Evolutionary conservation across 2,797 vertebrate genomes (phyloP).

Genomic region (Prunella strophiata): DNA sequence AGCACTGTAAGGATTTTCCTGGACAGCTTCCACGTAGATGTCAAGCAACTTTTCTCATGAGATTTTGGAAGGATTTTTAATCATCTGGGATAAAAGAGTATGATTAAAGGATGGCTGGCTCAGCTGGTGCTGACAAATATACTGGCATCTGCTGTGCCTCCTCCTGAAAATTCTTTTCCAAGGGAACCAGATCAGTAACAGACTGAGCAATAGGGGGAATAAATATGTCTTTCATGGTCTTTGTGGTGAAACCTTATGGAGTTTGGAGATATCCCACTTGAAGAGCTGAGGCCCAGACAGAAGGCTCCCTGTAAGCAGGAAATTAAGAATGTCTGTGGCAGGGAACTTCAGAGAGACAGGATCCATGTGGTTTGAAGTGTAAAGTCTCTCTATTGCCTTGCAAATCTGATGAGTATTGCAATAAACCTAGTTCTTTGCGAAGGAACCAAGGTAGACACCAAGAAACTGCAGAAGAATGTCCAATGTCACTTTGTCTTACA

Average conservation of each 20-base stretch:
- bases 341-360: not conserved
- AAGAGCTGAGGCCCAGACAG: constrained; percentile 1
- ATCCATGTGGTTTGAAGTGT: not conserved
- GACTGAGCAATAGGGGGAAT: constrained; percentile 14
- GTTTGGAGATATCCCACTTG: constrained; percentile 19
- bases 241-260: constrained; percentile 27
- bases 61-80: constrained; percentile 51
- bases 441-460: not conserved
- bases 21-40: constrained; percentile 36
- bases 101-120: constrained; percentile 50
- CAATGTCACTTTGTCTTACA: not conserved
- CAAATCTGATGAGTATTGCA: not conserved
- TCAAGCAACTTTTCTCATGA: constrained; percentile 51
- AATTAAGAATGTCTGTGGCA: constrained; percentile 29
- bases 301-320: constrained; percentile 25
- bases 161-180: constrained; percentile 46
- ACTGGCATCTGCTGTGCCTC: constrained; percentile 56
- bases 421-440: not conserved
- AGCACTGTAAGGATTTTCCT: constrained; percentile 40
- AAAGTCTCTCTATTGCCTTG: not conserved
- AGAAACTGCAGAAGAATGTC: not conserved
- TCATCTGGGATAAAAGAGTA: constrained; percentile 53
- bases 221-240: constrained; percentile 25
- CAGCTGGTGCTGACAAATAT: constrained; percentile 61
- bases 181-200: constrained; percentile 44